These are phyloP conservation scores for Troides aeacus DNA, from an alignment of 2,888 invertebrate species.

Conservation along the genomic window DNA sequence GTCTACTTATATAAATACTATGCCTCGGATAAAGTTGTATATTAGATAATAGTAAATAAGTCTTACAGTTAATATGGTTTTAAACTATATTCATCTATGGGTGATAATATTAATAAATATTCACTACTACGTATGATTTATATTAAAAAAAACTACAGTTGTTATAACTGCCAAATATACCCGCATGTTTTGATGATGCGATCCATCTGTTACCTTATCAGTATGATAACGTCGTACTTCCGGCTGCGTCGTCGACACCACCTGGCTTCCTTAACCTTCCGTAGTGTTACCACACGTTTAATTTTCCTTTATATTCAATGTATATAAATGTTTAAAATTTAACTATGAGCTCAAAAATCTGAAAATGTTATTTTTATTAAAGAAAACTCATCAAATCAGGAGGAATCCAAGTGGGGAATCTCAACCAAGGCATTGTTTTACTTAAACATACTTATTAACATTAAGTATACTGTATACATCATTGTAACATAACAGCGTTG, in stretches of 20 bases:
- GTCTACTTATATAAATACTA: too few relatives aligned
- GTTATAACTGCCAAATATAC: slow-evolving; percentile 5
- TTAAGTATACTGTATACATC: not conserved
- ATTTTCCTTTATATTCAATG: too few relatives aligned
- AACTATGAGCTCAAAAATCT: too few relatives aligned
- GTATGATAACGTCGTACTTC: slow-evolving; percentile 41
- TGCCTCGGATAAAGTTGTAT: too few relatives aligned
- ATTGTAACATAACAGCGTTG: not conserved
- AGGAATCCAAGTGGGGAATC: not conserved
- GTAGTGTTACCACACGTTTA: slow-evolving; percentile 5
- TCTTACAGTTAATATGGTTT: too few relatives aligned
- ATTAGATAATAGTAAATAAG: too few relatives aligned
- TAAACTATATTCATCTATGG: too few relatives aligned
- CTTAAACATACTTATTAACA: not conserved
- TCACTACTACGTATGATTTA: too few relatives aligned
- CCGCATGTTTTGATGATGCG: slow-evolving; percentile 12
- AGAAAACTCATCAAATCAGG: not conserved
- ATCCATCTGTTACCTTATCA: slow-evolving; percentile 38
- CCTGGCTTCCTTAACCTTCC: slow-evolving; percentile 14
- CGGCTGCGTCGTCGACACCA: slow-evolving; percentile 39
- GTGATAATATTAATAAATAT: too few relatives aligned
- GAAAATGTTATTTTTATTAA: not conserved
- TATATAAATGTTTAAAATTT: too few relatives aligned
- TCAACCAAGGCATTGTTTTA: not conserved
- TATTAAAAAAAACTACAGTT: not conserved